Evolutionary conservation across 2,113 vertebrate genomes (phyloP).

Genomic region (Pavo muticus): DNA sequence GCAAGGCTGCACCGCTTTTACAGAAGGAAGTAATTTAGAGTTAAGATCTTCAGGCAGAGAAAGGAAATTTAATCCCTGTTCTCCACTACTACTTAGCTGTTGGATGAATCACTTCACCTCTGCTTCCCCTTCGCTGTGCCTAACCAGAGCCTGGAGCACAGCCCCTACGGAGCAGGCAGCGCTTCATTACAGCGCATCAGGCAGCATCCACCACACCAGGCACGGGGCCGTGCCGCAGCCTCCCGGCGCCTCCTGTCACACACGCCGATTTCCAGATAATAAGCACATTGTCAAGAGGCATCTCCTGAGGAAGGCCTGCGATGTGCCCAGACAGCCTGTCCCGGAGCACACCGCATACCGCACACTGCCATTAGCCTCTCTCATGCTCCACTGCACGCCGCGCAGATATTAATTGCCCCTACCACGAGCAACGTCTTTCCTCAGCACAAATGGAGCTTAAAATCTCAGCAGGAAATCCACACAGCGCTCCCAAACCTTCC

Average conservation of each 20-base stretch:
- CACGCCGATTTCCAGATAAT: conserved; percentile 7
- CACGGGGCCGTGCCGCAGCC: not conserved
- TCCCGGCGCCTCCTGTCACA: conserved; percentile 34
- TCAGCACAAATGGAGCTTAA: not conserved
- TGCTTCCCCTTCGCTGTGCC: not conserved
- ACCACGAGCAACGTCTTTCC: not conserved
- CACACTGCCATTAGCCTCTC: not conserved
- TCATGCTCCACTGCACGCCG: not conserved
- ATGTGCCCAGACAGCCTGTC: conserved; percentile 5
- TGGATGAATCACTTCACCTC: not conserved
- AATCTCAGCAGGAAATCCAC: not conserved
- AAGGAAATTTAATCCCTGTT: not conserved
- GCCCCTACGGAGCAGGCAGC: not conserved
- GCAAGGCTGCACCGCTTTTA: not conserved
- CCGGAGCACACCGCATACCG: not conserved
- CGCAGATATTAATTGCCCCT: not conserved
- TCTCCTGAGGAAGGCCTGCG: conserved; percentile 5
- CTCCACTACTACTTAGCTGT: not conserved
- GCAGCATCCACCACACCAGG: not conserved
- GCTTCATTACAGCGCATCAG: not conserved
- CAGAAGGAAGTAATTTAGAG: not conserved
- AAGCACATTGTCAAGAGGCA: conserved; percentile 19
- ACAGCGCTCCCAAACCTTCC: not conserved
- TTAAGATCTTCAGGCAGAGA: not conserved
- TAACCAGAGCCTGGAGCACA: not conserved